Evolutionary conservation across 2,888 invertebrate genomes (phyloP).

Genomic region (Erannis defoliaria): DNA sequence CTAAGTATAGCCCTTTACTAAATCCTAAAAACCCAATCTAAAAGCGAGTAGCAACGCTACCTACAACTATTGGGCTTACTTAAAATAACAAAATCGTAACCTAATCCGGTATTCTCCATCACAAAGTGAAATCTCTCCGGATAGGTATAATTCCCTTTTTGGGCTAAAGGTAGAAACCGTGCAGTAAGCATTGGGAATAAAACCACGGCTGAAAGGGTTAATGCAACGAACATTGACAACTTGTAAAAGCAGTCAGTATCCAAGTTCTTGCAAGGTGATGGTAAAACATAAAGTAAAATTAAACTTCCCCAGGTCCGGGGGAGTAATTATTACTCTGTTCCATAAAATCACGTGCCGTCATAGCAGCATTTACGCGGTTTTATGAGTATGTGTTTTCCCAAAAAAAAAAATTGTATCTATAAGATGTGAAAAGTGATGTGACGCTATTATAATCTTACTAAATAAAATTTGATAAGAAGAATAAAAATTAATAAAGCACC

Average conservation of each 20-base stretch:
- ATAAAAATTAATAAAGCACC: no score
- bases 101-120: conserved; percentile 32
- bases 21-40: background rate
- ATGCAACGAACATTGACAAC: conserved; percentile 61
- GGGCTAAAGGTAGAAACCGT: conserved; percentile 37
- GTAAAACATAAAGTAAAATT: background rate
- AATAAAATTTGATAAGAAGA: no score
- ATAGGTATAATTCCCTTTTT: conserved; percentile 29
- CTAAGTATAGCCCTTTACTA: no score
- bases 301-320: no score
- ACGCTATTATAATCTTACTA: no score
- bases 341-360: no score
- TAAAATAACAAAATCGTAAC: conserved; percentile 36
- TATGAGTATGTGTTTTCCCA: no score
- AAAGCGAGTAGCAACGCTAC: background rate
- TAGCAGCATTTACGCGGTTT: no score
- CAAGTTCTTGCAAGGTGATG: background rate
- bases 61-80: background rate
- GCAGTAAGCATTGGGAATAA: conserved; percentile 46
- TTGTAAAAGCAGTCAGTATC: conserved; percentile 12
- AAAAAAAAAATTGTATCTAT: no score
- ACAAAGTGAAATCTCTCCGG: conserved; percentile 40
- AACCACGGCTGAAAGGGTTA: conserved; percentile 68
- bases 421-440: no score
- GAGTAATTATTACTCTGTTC: no score